phyloP scores from a whole-genome alignment of 2,113 vertebrate species.

The Anoura caudifer region DNA sequence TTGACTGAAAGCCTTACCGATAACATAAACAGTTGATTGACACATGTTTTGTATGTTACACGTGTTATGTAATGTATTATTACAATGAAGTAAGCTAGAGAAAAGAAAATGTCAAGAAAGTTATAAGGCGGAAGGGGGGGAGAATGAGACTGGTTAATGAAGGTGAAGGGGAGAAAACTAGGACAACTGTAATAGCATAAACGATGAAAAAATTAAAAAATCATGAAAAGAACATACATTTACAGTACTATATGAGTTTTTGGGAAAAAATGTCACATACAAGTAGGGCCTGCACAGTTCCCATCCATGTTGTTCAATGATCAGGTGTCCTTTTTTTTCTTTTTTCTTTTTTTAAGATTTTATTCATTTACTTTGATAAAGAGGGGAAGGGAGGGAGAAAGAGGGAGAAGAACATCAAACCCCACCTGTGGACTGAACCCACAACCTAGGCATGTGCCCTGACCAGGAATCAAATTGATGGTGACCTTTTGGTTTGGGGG shows the following conservation, averaged over 20 bases:
- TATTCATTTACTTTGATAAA: too few species aligned
- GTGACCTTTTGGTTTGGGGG: too few species aligned
- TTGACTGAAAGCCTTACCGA: neutral
- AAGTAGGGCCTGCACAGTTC: neutral
- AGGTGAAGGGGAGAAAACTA: too few species aligned
- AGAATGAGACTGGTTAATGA: too few species aligned
- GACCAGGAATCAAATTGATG: too few species aligned
- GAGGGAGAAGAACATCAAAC: too few species aligned
- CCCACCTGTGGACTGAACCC: too few species aligned
- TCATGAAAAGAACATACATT: neutral
- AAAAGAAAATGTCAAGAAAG: neutral
- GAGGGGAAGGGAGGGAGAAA: too few species aligned
- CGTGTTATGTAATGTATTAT: neutral
- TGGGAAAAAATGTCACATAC: neutral
- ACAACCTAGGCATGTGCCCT: too few species aligned
- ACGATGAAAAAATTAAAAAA: too few species aligned
- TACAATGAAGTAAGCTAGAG: neutral
- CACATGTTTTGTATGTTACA: neutral
- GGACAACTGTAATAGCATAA: too few species aligned
- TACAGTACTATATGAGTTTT: neutral
- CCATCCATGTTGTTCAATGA: neutral
- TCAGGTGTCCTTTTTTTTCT: neutral
- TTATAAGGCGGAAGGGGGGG: neutral
- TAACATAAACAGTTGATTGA: neutral
- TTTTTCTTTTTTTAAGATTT: too few species aligned